Evolutionary conservation across 2,113 vertebrate genomes (phyloP).

Genomic region (Marmota flaviventris): DNA sequence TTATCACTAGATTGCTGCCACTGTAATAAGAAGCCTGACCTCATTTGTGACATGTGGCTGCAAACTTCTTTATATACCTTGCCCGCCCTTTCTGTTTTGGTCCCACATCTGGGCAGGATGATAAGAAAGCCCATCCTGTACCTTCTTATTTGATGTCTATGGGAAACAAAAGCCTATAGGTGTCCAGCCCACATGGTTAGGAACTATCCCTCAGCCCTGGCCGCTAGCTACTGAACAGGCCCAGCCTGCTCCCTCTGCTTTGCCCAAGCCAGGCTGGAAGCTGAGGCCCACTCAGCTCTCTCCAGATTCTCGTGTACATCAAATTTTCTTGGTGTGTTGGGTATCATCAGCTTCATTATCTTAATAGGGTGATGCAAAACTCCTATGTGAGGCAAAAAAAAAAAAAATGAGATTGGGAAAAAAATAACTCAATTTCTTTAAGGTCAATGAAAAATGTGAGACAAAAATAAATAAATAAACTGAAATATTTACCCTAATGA

Average conservation of each 20-base stretch:
- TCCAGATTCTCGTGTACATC: background rate
- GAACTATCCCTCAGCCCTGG: background rate
- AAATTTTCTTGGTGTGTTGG: background rate
- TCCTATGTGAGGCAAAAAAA: background rate
- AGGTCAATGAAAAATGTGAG: background rate
- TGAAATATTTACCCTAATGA: background rate
- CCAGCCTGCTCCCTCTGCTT: background rate
- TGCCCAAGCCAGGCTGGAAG: background rate
- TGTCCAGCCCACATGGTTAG: background rate
- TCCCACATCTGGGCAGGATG: background rate
- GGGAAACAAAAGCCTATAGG: background rate
- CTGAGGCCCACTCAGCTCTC: background rate
- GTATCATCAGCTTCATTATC: background rate
- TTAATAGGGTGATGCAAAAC: background rate
- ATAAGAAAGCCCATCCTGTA: background rate
- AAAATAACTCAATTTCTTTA: background rate
- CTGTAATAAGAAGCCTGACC: background rate
- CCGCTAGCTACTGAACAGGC: background rate
- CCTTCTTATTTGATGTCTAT: background rate
- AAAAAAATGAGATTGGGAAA: background rate
- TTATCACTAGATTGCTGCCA: conserved; percentile 9
- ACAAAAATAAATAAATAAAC: background rate
- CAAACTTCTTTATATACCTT: background rate
- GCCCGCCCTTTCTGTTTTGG: background rate
- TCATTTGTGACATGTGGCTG: background rate